Evolutionary conservation across 2,113 vertebrate genomes (phyloP), one percentile per base, ranked within the genome.

Genomic region (Brienomyrus brachyistius): DNA sequence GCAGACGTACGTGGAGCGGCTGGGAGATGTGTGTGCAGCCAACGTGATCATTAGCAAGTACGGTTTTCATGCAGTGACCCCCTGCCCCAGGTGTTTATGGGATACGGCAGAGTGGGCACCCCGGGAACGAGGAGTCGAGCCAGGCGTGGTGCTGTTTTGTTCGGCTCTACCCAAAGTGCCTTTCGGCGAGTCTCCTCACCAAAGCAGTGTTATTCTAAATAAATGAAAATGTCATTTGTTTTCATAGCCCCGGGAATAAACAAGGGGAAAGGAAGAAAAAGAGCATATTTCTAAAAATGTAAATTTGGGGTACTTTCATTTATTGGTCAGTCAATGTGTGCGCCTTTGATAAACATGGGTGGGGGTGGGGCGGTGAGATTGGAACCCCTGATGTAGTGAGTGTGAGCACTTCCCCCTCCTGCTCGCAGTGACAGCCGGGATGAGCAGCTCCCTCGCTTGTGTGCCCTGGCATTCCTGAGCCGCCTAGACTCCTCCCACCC

Each of bases 401-500:
- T 17, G 19, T 83, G 17, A 47, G 10, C 40, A 31, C 6, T 21
- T 21, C 62, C 48, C 48, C 23, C n/a, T 23, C n/a, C 90, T 62
- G 0, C 7, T 96, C 94, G 27, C 95, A 99, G 98, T 89, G 95
- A 95, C 88, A 95, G 95, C 93, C 92, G 96, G 92, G 98, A 99
- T 62, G 98, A 99, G 91, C 97, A 97, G 92, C 95, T 97, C 0
- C 96, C 98, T 52, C 97, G 98, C 13, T 92, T 97, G 40, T 97
- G 96, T 93, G 96, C 95, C 4, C 19, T 99, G 92, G 96, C 96
- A 87, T 98, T 99, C 91, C 94, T 99, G 51, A 97, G 95, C 92
- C 94, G 92, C 82, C 93, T 99, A 90, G 96, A 99, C 90, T 91
- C 92, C 88, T 96, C 96, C 2, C 92, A 96, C 91, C 51, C 1